Evolutionary conservation across 2,113 vertebrate species (phyloP).

Genomic region (Brienomyrus brachyistius): DNA sequence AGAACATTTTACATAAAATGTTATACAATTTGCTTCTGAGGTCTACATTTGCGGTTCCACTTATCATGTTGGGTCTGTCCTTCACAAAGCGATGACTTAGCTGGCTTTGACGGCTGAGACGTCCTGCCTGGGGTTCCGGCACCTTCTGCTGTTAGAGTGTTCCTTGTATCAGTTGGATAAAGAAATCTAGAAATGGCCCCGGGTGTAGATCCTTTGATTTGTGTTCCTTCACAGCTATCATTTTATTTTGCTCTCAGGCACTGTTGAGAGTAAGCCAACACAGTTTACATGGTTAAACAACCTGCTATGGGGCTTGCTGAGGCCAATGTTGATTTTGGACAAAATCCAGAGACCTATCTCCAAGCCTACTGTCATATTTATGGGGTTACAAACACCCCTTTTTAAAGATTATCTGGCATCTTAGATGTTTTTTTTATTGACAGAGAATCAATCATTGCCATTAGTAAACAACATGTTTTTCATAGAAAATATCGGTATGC

Average conservation of each 20-base stretch:
- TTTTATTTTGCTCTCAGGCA: neutral
- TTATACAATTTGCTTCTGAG: neutral
- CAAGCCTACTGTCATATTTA: neutral
- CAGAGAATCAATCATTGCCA: neutral
- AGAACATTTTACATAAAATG: neutral
- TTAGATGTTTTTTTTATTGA: conserved; percentile 16
- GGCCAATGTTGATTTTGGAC: neutral
- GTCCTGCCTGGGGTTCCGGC: neutral
- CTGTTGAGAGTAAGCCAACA: neutral
- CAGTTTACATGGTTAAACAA: neutral
- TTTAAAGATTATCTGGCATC: neutral
- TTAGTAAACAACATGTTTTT: neutral
- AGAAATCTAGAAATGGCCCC: neutral
- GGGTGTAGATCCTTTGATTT: neutral
- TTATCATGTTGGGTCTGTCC: neutral
- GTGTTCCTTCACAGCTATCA: neutral
- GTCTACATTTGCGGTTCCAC: too few relatives aligned
- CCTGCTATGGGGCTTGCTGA: neutral
- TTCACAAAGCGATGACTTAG: neutral
- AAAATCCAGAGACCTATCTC: neutral
- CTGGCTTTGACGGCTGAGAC: too few relatives aligned
- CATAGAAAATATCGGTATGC: neutral
- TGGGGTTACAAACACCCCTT: neutral
- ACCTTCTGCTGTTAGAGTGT: neutral
- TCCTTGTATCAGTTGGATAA: neutral